Evolutionary conservation across 2,888 invertebrate species (phyloP).

Genomic region (Drosophila algonquin): DNA sequence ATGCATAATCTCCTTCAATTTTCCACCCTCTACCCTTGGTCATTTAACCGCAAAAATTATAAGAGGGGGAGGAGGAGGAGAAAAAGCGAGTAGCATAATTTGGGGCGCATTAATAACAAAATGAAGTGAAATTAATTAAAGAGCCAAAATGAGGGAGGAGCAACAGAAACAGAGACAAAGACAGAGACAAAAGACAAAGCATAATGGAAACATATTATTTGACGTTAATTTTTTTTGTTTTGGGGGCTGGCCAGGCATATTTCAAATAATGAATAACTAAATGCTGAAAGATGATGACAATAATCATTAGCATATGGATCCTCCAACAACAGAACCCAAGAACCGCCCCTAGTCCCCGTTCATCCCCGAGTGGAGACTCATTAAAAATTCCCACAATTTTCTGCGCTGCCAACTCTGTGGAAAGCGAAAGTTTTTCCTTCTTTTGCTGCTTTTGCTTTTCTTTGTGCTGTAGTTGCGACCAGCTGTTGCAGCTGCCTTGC

Average conservation of each 20-base stretch:
- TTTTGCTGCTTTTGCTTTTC: neutral
- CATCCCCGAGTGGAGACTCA: constrained; percentile 8
- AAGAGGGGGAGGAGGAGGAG: neutral
- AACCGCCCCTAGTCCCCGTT: neutral
- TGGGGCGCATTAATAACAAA: constrained; percentile 62
- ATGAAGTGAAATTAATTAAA: constrained; percentile 70
- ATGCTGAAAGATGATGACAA: constrained; percentile 65
- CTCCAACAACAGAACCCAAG: neutral
- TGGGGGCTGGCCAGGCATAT: constrained; percentile 47
- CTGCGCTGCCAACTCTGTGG: constrained; percentile 4
- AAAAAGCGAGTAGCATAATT: constrained; percentile 58
- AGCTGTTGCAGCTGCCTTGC: constrained; percentile 16
- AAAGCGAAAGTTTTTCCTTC: constrained; percentile 36
- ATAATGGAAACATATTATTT: constrained; percentile 72
- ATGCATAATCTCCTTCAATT: constrained; percentile 52
- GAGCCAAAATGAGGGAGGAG: constrained; percentile 17
- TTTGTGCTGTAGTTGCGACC: constrained; percentile 1
- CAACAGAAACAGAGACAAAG: neutral
- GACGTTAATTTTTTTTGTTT: constrained; percentile 48
- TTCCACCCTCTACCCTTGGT: constrained; percentile 2
- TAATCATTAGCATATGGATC: constrained; percentile 70
- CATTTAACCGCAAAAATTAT: constrained; percentile 4
- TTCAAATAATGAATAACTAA: constrained; percentile 63
- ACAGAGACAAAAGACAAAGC: constrained; percentile 16
- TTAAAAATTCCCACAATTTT: constrained; percentile 24